Base-by-base conservation (phyloP, 2,888 invertebrate genomes). In the Ichneumoninae sp. region DNA sequence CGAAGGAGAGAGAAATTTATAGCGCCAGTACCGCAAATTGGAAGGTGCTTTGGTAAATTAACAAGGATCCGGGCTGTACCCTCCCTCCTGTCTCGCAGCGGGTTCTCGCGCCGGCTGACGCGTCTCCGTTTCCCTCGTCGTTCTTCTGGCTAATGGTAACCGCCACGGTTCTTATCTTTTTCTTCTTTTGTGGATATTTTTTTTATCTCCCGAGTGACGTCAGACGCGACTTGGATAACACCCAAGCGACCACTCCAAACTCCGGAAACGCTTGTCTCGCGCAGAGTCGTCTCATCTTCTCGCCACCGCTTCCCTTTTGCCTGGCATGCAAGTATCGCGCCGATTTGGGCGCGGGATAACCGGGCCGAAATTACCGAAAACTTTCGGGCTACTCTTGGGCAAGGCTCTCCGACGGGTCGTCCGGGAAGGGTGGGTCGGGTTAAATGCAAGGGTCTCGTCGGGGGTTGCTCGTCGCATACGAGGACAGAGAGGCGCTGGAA, bases 31-130 rank as follows among this genome's bases (percentile, higher is more conserved):
- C 74, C 71, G 44, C 81, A 81, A 83, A 80, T 81, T 69, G 66
- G 57, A 44, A 76, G 66, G 72, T 84, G 83, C 84, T 85, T 87
- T 77, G 82, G 80, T 77, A 87, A 88, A 88, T 88, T 88, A 87
- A 84, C 86, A 85, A 86, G 80, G 87, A 85, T 74, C 40, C 30
- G 0, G 66, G 68, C 13, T 22, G n/a, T 52, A 65, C 13, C 19
- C 30, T 44, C 19, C 50, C 30, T 40, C 52, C 75, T 68, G 3
- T 26, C 57, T 52, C 65, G 26, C 16, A 8, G 40, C 54, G n/a
- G 6, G 62, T 68, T 66, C 40, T 81, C 68, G 68, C 50, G 6
- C 30, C 33, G 50, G 68, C 47, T 52, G 16, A 33, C 16, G 52
- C 60, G 33, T 82, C 69, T 47, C 36, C 50, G 50, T 54, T 82